Evolutionary conservation across 2,797 vertebrate species (phyloP).

Genomic region (Pampus argenteus): DNA sequence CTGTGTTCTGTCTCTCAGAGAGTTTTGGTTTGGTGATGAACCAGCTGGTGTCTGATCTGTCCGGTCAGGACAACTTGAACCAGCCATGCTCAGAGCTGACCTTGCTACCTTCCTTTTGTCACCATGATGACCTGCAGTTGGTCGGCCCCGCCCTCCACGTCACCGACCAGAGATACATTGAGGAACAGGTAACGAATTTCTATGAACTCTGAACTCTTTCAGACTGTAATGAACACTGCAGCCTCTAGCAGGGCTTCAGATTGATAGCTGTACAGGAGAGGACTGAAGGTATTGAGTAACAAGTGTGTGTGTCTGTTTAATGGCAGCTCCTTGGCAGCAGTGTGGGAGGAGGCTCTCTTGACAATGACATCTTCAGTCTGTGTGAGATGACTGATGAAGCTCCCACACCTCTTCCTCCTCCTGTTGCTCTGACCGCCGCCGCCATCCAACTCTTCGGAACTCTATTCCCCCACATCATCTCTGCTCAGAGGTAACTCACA

Average conservation of each 20-base stretch:
- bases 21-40: constrained; percentile 87
- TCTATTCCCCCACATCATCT: constrained; percentile 87
- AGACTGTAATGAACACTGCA: neutral
- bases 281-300: neutral
- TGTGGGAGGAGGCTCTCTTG: constrained; percentile 87
- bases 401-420: constrained; percentile 87
- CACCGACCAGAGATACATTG: constrained; percentile 89
- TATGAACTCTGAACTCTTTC: no score
- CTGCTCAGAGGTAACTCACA: constrained; percentile 87
- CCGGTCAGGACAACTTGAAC: constrained; percentile 84
- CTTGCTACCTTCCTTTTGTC: constrained; percentile 89
- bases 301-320: constrained; percentile 5
- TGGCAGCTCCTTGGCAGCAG: constrained; percentile 83
- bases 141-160: constrained; percentile 85
- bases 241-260: neutral
- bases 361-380: constrained; percentile 89
- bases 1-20: constrained; percentile 72
- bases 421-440: constrained; percentile 82
- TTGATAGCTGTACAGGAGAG: neutral
- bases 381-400: constrained; percentile 81
- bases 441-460: constrained; percentile 89
- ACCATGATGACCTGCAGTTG: constrained; percentile 87
- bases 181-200: constrained; percentile 87
- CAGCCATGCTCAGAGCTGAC: constrained; percentile 82
- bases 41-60: constrained; percentile 90